A percentile compares a stretch with the other conserved stretches of the same genome.
Conservation (phyloP, 2,113 vertebrate species). For the Cyprinodon tularosa region DNA sequence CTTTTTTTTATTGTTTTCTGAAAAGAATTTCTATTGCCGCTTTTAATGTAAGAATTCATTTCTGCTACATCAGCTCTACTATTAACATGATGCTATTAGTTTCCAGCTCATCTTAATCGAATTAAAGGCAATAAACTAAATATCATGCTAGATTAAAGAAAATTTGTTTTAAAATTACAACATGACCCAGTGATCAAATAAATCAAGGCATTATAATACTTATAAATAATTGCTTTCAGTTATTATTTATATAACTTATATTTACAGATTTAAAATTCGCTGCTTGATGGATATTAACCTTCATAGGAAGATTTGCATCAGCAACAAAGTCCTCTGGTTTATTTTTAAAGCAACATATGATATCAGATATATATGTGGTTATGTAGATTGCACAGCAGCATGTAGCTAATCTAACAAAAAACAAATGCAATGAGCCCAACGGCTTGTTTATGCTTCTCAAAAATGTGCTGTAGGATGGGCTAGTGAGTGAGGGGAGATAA, state of each 20-base stretch:
- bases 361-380: constrained; percentile 1
- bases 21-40: neutral
- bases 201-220: neutral
- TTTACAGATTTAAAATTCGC: too few species aligned
- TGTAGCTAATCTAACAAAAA: constrained; percentile 35
- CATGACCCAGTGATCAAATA: neutral
- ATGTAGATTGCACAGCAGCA: constrained; percentile 46
- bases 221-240: neutral
- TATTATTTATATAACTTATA: too few species aligned
- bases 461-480: constrained; percentile 47
- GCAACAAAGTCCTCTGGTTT: constrained; percentile 5
- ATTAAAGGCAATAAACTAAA: neutral
- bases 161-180: neutral
- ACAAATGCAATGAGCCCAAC: constrained; percentile 45
- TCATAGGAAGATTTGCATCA: neutral
- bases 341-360: constrained; percentile 27
- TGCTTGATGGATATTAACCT: neutral
- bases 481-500: constrained; percentile 66
- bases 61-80: neutral
- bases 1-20: neutral
- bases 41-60: neutral
- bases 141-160: too few species aligned
- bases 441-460: constrained; percentile 67
- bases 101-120: neutral
- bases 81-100: neutral